phyloP scores from a whole-genome alignment of 2,113 vertebrate species.

The Eulemur rufifrons region DNA sequence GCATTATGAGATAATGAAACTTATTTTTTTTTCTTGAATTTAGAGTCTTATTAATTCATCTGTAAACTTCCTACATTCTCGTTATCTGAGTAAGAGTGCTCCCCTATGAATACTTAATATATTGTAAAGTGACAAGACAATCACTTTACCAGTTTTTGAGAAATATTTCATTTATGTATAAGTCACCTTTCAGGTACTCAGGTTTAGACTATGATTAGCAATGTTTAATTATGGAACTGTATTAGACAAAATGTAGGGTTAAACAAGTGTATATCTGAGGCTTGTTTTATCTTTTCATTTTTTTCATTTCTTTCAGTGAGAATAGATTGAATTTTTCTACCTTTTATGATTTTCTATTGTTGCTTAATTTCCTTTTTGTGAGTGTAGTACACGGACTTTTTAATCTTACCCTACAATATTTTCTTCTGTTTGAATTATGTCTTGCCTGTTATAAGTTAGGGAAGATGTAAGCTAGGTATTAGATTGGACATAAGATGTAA shows the following conservation, averaged over 20 bases:
- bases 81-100: background rate
- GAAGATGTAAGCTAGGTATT: background rate
- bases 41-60: background rate
- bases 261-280: background rate
- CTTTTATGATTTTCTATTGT: background rate
- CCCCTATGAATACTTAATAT: background rate
- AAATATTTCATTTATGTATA: background rate
- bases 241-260: background rate
- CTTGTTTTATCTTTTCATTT: background rate
- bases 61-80: background rate
- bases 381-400: background rate
- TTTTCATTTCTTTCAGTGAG: background rate
- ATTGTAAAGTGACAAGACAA: background rate
- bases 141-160: background rate
- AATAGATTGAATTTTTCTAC: background rate
- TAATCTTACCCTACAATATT: background rate
- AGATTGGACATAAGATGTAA: background rate
- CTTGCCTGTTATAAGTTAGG: background rate
- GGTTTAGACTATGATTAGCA: conserved; percentile 22
- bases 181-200: background rate
- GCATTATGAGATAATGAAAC: background rate
- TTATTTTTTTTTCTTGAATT: background rate
- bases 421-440: conserved; percentile 1
- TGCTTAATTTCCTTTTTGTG: conserved; percentile 33
- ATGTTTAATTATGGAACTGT: background rate